Evolutionary conservation across 2,797 vertebrate genomes (phyloP), one percentile per base, ranked within the genome.

Genomic region (Sparidentex hasta): DNA sequence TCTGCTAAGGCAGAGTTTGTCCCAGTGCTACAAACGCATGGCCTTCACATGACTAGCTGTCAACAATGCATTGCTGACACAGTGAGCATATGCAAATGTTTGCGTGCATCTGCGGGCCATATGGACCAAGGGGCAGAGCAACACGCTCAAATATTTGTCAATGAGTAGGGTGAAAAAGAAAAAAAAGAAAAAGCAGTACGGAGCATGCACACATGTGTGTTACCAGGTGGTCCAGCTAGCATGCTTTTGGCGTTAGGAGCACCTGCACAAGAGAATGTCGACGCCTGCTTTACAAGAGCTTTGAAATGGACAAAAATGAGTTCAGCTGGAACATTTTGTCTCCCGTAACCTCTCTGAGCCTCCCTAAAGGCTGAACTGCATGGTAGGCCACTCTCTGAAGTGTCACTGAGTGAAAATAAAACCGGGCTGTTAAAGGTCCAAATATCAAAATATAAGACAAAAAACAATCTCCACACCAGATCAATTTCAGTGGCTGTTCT

Each of bases 91-190:
- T 18, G 54, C 46, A 47, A 18, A 11, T 38, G 18, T 29, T 54
- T 68, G 47, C 27, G 63, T n/a, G 51, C 65, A 65, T 80, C 47
- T 82, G 82, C 33, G 44, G 70, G 52, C 65, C 82, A 80, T 69
- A 73, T 78, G 80, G 57, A 6, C 20, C 52, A 2, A 58, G 17
- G 21, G 48, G 62, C 48, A 48, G 29, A 38, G 68, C 52, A 48
- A 2, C 16, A 71, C 47, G 21, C 67, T 54, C 51, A 29, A 64
- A 61, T 27, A 65, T 70, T 62, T 78, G 56, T 69, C 44, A 73
- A 5, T 20, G 51, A 57, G 59, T 7, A 9, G 38, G n/a, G 38
- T 13, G 5, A 43, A 25, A 64, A 12, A 48, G 44, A 2, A 50
- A 50, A 50, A 51, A 51, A 59, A 9, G 2, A 29, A 2, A 41